Evolutionary conservation across 1,140 invertebrate genomes (phyloP), one percentile per base, ranked within the genome.

Genomic region (Penaeus chinensis): DNA sequence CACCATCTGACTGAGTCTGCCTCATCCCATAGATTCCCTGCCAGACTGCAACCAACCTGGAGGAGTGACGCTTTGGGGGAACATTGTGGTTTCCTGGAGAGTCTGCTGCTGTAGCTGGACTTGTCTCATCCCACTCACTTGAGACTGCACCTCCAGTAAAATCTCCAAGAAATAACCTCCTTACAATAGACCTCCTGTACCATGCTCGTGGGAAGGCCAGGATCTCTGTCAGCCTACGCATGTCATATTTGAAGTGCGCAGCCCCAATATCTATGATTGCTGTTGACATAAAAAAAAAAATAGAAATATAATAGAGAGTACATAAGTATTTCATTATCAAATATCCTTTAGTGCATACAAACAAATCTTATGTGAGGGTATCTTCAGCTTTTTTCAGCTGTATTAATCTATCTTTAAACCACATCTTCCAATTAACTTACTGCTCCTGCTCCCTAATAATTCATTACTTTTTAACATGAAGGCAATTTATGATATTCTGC

Each of bases 201-300:
- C 99, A 99, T 7, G 98, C 98, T 93, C 98, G 99, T 0, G 99
- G 98, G 91, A 99, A 99, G 10, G 98, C 97, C 65, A 99, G 92
- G 90, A 99, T 99, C 93, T 99, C 99, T 0, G 97, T 97, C 84
- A 99, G 92, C n/a, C 98, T 94, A 81, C 98, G 94, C 98, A 99
- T 99, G 92, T 99, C 99, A 92, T 99, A 99, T 91, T 99, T 99
- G 92, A 99, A 99, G 32, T 96, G 97, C 37, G 98, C 98, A n/a
- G 96, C 98, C 54, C 98, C 98, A 91, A 99, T 97, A 92, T 99
- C 98, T 90, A 97, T 95, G 88, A 99, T 98, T 19, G 96, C 96
- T 88, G 82, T 37, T 42, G 66, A 47, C 10, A 47, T 22, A 71
- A 62, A 18, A 27, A 18, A 42, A 24, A 24, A 19, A 2, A 60